A percentile compares a stretch with the other conserved stretches of the same genome.
Conservation (phyloP, 2,888 invertebrate species). For the Microplitis manilae region DNA sequence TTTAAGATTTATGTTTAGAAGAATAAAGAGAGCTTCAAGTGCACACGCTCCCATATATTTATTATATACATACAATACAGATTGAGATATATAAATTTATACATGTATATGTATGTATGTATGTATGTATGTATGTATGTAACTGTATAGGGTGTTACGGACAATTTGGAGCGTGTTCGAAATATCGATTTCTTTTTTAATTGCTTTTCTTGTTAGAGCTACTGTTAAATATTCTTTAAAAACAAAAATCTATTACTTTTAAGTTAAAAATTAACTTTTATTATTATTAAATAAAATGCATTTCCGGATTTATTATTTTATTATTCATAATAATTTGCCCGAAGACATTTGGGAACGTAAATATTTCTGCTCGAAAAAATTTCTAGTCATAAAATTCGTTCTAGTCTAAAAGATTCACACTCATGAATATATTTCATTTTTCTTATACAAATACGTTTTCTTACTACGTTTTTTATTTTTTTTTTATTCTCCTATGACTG, state of each 20-base stretch:
- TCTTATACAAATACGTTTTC: not conserved
- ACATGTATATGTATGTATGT: not conserved
- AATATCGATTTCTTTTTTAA: constrained; percentile 23
- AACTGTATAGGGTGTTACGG: constrained; percentile 14
- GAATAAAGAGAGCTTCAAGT: not conserved
- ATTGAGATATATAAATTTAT: not conserved
- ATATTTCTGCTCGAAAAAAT: not conserved
- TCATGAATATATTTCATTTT: not conserved
- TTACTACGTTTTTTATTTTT: too few relatives aligned
- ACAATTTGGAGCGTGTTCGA: constrained; percentile 16
- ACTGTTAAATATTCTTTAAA: constrained; percentile 5
- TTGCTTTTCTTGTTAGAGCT: not conserved
- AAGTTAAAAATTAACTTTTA: too few relatives aligned
- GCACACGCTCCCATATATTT: not conserved
- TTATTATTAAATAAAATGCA: too few relatives aligned
- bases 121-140: constrained; percentile 3
- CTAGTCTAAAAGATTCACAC: not conserved
- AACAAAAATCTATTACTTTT: not conserved
- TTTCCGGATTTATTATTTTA: too few relatives aligned
- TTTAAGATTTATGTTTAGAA: constrained; percentile 24
- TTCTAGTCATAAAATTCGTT: not conserved
- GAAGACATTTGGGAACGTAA: not conserved
- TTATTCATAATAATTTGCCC: too few relatives aligned
- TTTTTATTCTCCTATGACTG: not conserved
- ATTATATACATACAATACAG: not conserved